Conservation (phyloP, 2,113 vertebrate species). For the Neofelis nebulosa region DNA sequence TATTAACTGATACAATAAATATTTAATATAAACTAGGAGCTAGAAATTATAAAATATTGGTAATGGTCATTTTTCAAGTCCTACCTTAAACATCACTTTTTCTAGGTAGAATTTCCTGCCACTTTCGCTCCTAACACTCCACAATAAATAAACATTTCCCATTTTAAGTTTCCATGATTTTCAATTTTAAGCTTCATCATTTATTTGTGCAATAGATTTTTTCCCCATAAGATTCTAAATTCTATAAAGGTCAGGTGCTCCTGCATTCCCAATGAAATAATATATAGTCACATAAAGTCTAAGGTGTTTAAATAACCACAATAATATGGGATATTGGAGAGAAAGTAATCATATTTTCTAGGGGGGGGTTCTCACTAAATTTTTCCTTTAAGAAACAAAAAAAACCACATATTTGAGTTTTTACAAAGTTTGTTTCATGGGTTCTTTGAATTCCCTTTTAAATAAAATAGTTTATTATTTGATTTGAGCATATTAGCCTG, state of each 20-base stretch:
- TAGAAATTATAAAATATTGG: background rate
- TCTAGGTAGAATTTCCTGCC: background rate
- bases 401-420: background rate
- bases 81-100: background rate
- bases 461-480: background rate
- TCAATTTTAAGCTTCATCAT: background rate
- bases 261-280: background rate
- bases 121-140: background rate
- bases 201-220: background rate
- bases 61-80: background rate
- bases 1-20: background rate
- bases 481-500: background rate
- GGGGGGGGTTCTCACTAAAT: background rate
- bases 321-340: background rate
- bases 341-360: background rate
- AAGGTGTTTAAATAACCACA: background rate
- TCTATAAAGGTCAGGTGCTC: accelerated
- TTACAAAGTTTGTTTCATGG: background rate
- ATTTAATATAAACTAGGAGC: background rate
- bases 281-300: background rate
- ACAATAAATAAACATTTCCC: background rate
- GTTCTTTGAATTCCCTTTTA: background rate
- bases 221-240: background rate
- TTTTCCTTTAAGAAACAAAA: background rate
- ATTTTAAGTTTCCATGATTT: background rate